A percentile compares a stretch with the other conserved stretches of the same genome.
These are phyloP conservation scores for Choloepus hoffmanni DNA, from an alignment of 2,113 vertebrate genomes.

Conservation along the genomic window DNA sequence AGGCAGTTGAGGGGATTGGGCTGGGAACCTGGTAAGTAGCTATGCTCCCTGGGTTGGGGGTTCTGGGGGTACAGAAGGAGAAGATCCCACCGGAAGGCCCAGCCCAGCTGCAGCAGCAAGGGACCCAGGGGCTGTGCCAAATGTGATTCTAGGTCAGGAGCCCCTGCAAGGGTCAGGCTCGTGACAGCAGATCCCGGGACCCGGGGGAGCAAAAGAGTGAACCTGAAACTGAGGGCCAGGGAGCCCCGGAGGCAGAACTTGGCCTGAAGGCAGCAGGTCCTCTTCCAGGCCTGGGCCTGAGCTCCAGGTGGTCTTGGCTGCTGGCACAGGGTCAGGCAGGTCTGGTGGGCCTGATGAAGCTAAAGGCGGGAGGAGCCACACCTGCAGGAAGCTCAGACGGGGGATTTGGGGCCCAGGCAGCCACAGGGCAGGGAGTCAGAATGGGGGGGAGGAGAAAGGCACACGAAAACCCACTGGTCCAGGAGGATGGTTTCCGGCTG, in stretches of 20 bases:
- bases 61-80: rapidly evolving
- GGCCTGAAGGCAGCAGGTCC: background rate
- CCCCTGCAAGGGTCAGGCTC: background rate
- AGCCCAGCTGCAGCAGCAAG: rapidly evolving
- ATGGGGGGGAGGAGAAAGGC: rapidly evolving
- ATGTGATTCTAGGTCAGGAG: background rate
- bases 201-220: too few species aligned
- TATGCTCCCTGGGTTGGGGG: rapidly evolving
- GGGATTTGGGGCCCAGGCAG: rapidly evolving
- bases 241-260: background rate
- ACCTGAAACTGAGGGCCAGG: too few species aligned
- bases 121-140: too few species aligned
- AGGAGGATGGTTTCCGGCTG: background rate
- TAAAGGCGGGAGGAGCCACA: slow-evolving; percentile 68
- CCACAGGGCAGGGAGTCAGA: rapidly evolving
- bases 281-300: background rate
- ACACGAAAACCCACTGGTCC: rapidly evolving
- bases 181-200: background rate
- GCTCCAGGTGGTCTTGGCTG: background rate
- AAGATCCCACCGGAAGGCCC: rapidly evolving
- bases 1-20: background rate
- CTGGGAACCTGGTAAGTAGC: background rate
- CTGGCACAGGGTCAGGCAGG: background rate
- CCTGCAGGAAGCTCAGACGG: rapidly evolving
- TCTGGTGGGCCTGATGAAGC: rapidly evolving